Evolutionary conservation across 2,888 invertebrate species (phyloP).

Genomic region (Seira sanloemensis): DNA sequence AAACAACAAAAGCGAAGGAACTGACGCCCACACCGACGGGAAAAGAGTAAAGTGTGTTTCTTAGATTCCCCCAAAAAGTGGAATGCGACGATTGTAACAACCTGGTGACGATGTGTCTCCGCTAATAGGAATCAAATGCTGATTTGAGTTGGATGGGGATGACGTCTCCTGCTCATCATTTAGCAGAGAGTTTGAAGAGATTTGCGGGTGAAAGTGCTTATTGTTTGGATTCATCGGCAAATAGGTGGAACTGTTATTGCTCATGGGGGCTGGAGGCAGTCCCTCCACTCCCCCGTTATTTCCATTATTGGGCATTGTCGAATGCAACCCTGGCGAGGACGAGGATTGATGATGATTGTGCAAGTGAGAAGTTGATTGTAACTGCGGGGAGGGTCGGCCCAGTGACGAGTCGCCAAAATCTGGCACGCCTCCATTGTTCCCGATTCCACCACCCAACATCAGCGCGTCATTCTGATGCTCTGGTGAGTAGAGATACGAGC

Average conservation of each 20-base stretch:
- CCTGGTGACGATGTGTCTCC: conserved; percentile 58
- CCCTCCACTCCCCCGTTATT: conserved; percentile 29
- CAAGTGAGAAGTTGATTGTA: conserved; percentile 48
- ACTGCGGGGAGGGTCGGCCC: conserved; percentile 45
- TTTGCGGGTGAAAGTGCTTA: conserved; percentile 53
- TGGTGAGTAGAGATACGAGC: conserved; percentile 66
- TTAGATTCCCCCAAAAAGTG: neutral
- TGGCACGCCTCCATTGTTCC: conserved; percentile 20
- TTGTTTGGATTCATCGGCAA: conserved; percentile 55
- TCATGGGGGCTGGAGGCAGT: conserved; percentile 32
- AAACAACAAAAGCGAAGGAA: neutral
- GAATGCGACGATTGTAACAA: conserved; percentile 5
- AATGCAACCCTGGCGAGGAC: conserved; percentile 34
- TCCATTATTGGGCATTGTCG: neutral
- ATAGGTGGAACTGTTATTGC: conserved; percentile 42
- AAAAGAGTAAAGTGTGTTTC: too few species aligned
- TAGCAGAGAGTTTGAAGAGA: conserved; percentile 45
- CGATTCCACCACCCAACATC: conserved; percentile 29
- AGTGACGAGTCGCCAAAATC: conserved; percentile 34
- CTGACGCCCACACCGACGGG: neutral
- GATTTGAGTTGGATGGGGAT: conserved; percentile 60
- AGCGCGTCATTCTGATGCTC: conserved; percentile 52
- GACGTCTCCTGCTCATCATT: conserved; percentile 53
- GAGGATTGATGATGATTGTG: conserved; percentile 61
- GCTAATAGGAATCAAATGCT: conserved; percentile 55